Evolutionary conservation across 2,113 vertebrate species (phyloP), one percentile per base, ranked within the genome.

Genomic region (Ophthalmolycus amberensis): DNA sequence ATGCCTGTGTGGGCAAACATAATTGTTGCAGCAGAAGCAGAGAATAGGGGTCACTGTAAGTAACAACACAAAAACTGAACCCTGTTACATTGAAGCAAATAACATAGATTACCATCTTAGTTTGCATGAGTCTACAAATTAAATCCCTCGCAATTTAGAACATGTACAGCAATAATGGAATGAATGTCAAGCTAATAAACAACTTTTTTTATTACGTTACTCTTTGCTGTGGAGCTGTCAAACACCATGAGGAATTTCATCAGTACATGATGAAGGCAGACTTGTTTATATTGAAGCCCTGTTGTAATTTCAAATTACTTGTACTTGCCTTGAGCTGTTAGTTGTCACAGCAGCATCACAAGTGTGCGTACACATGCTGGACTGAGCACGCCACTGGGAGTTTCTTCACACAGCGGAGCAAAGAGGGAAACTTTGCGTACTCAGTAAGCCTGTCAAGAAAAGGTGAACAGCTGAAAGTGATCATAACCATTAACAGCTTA

Each of bases 401-500:
- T 71, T 4, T 42, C 10, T 25, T 56, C 16, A n/a, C 6, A 18
- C 32, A 50, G 10, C 56, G 11, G 29, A 63, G 58, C 8, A 37
- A 50, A 62, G 60, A 50, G 34, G n/a, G 2, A 9, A 59, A 48
- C 29, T 22, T 16, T 66, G 10, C 3, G 25, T 42, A 20, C 40
- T 25, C 25, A 6, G 56, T 11, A 14, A 9, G n/a, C 9, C 20
- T 66, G 32, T 38, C 32, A 34, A 48, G 29, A 58, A 29, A 64
- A 63, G n/a, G 54, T 68, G 75, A 69, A 59, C 32, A 75, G 64
- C 50, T 78, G 59, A 73, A 77, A 52, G 73, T 68, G 70, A 77
- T 71, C 9, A 38, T 48, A 69, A 50, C 44, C 74, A 83, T 71
- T 65, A 60, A 56, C 62, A 76, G 72, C 38, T 79, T 29, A 75